Percentiles rank a stretch among this genome's conserved stretches.
These are phyloP conservation scores for Argyresthia goedartella DNA, from an alignment of 2,888 invertebrate species.

Conservation along the genomic window DNA sequence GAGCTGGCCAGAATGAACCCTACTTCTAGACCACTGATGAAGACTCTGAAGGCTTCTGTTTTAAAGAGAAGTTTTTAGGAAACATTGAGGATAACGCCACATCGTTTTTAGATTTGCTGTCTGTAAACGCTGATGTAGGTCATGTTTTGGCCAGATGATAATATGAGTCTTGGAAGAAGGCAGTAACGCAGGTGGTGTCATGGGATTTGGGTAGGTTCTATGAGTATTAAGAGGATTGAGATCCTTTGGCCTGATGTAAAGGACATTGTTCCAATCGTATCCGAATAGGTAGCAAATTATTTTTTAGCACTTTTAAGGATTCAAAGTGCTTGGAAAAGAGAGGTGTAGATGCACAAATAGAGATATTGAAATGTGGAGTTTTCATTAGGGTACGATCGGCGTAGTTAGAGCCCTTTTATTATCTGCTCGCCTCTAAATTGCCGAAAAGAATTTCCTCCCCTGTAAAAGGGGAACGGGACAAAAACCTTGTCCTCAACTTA, in stretches of 20 bases:
- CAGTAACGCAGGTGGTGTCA: too few species aligned
- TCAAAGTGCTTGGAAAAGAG: not conserved
- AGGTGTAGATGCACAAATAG: constrained; percentile 45
- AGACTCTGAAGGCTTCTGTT: not conserved
- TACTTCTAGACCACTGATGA: not conserved
- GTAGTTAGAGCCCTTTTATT: constrained; percentile 72
- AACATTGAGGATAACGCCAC: not conserved
- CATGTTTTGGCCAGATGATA: too few species aligned
- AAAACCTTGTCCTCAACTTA: constrained; percentile 58
- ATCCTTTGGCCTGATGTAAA: too few species aligned
- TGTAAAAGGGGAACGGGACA: constrained; percentile 58
- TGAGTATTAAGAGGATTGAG: too few species aligned
- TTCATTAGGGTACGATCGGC: constrained; percentile 66
- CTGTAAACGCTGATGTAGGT: too few species aligned
- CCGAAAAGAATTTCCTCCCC: constrained; percentile 64
- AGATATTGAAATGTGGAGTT: constrained; percentile 47
- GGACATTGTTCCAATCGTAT: too few species aligned
- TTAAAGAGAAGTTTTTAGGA: not conserved
- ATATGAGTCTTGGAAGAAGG: too few species aligned
- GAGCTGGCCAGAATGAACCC: constrained; percentile 29
- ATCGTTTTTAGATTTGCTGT: constrained; percentile 9
- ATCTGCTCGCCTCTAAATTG: constrained; percentile 69
- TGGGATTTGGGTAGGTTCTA: too few species aligned
- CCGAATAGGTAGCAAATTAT: too few species aligned
- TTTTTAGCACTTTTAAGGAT: too few species aligned